These are phyloP conservation scores for Temnothorax nylanderi DNA, from an alignment of 1,140 invertebrate genomes.

Conservation along the genomic window DNA sequence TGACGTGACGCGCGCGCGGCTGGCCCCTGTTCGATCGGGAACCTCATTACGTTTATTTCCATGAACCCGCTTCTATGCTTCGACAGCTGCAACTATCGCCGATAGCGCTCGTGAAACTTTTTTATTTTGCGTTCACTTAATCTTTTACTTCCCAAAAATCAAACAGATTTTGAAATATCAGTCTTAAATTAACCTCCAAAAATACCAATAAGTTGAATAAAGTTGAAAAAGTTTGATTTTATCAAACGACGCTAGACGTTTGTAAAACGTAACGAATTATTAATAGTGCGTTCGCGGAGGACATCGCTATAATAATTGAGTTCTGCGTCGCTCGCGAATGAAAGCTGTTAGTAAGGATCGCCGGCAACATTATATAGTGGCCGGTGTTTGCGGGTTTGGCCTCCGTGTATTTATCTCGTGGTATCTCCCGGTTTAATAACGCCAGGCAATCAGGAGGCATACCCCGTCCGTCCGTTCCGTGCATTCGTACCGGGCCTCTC, in stretches of 20 bases:
- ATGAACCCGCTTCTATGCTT: slow-evolving; percentile 33
- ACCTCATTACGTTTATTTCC: slow-evolving; percentile 46
- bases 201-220: background rate
- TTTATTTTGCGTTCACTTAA: background rate
- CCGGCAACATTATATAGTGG: slow-evolving; percentile 63
- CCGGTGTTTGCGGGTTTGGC: slow-evolving; percentile 35
- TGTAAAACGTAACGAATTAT: slow-evolving; percentile 37
- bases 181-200: background rate
- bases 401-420: slow-evolving; percentile 72
- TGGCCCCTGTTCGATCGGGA: background rate
- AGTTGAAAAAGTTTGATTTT: background rate
- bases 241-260: background rate
- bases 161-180: background rate
- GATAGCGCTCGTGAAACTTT: background rate
- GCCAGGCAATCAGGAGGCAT: slow-evolving; percentile 79
- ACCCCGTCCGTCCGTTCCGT: slow-evolving; percentile 5
- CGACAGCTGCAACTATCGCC: slow-evolving; percentile 53
- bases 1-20: slow-evolving; percentile 42
- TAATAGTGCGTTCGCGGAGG: slow-evolving; percentile 34
- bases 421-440: slow-evolving; percentile 82
- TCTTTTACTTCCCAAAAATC: background rate
- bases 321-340: slow-evolving; percentile 44
- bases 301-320: slow-evolving; percentile 50
- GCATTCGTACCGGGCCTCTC: slow-evolving; percentile 44
- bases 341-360: slow-evolving; percentile 62